Base-by-base conservation (phyloP, 2,113 vertebrate genomes). In the Amazona guildingii region DNA sequence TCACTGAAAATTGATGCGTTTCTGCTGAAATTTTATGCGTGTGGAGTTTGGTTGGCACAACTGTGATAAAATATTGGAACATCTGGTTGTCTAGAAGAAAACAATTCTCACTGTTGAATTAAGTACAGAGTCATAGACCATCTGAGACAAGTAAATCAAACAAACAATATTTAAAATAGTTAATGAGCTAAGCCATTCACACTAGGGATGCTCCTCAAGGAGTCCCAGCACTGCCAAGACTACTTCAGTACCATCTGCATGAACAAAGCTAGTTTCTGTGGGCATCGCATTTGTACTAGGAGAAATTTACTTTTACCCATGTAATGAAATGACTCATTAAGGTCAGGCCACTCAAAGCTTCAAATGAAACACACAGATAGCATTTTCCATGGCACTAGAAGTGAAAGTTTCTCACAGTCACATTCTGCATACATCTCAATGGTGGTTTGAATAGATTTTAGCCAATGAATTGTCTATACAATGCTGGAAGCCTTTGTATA, bases 51-150 rank as follows among this genome's bases (percentile, higher is more conserved):
- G 99, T 99, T 97, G 99, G 99, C 96, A 99, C 99, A 80, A 99
- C 98, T 96, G 99, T 99, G 97, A 99, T 98, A 93, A 99, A 99
- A 98, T 99, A 99, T 43, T 99, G 99, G 94, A 99, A 99, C 99
- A 99, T 99, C 98, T 99, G 99, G 96, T 99, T 99, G 88, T 99
- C 99, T 99, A 95, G 44, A 97, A 97, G 94, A 94, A 97, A 81
- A 68, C 78, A 95, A 77, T 85, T 63, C 28, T 84, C 67, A 48
- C 13, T 77, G 68, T 79, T 86, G 59, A 94, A 90, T 72, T 66
- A 78, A 55, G 55, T 63, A 86, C 17, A 73, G 37, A 63, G 18
- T 68, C 39, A 90, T 75, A 82, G 54, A 55, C 14, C 21, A 82
- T 44, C 52, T 62, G 46, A 83, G 41, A 88, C 21, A 86, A 82